Conservation (phyloP, 2,797 vertebrate genomes). For the Fratercula arctica region DNA sequence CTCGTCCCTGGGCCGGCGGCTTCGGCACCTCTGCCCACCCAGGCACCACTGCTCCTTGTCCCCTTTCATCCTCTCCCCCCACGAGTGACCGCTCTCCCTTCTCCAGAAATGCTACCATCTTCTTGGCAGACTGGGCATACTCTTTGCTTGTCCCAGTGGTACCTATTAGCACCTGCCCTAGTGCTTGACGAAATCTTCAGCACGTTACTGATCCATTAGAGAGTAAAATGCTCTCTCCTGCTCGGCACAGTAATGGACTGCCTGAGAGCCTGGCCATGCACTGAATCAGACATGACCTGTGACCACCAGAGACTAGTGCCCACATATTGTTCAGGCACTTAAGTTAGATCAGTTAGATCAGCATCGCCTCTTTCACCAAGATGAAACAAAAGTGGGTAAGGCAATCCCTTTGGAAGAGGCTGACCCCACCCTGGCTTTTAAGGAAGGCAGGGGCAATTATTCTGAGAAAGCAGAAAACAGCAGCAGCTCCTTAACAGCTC, state of each 20-base stretch:
- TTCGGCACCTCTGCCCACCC: fast-evolving
- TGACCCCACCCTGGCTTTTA: neutral
- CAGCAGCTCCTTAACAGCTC: neutral
- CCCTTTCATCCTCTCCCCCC: neutral
- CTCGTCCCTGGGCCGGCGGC: fast-evolving
- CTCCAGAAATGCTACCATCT: neutral
- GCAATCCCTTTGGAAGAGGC: neutral
- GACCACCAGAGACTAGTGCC: neutral
- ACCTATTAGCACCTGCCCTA: neutral
- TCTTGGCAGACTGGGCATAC: neutral
- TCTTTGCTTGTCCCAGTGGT: neutral
- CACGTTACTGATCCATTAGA: neutral
- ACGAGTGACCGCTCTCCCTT: fast-evolving
- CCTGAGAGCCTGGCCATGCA: neutral
- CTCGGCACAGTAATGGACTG: neutral
- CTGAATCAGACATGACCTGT: neutral
- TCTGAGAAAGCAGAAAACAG: neutral
- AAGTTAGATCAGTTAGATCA: neutral
- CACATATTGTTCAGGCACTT: neutral
- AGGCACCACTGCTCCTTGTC: neutral
- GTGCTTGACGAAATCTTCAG: neutral
- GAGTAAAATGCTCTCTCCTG: neutral
- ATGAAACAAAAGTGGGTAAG: neutral
- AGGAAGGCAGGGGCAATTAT: neutral
- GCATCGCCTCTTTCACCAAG: neutral